Evolutionary conservation across 2,113 vertebrate genomes (phyloP).

Genomic region (Datnioides undecimradiatus): DNA sequence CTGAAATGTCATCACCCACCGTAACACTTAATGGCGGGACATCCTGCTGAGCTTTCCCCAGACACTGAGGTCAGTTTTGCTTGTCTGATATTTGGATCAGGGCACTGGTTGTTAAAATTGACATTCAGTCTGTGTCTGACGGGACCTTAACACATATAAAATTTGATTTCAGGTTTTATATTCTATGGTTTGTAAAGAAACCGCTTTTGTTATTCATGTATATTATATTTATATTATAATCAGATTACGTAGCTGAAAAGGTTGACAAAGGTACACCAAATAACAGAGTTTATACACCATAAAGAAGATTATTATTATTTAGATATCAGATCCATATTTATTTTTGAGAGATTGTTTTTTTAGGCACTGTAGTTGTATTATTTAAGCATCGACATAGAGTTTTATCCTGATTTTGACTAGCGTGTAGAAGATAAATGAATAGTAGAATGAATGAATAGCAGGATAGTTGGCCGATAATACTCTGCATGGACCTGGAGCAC

Average conservation of each 20-base stretch:
- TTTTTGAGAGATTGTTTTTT: slow-evolving; percentile 77
- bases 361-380: slow-evolving; percentile 58
- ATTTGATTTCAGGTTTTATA: slow-evolving; percentile 62
- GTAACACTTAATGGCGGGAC: slow-evolving; percentile 15
- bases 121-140: slow-evolving; percentile 20
- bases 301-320: slow-evolving; percentile 66
- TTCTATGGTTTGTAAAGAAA: slow-evolving; percentile 62
- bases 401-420: slow-evolving; percentile 43
- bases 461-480: neutral
- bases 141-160: slow-evolving; percentile 11
- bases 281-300: slow-evolving; percentile 66
- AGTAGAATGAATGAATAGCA: slow-evolving; percentile 28
- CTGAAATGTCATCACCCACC: slow-evolving; percentile 39
- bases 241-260: slow-evolving; percentile 57
- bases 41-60: slow-evolving; percentile 34
- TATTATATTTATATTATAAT: slow-evolving; percentile 75
- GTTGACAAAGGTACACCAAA: slow-evolving; percentile 73
- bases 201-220: slow-evolving; percentile 69
- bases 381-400: slow-evolving; percentile 53
- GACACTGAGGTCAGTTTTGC: slow-evolving; percentile 60
- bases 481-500: slow-evolving; percentile 12
- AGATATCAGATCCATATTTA: slow-evolving; percentile 80
- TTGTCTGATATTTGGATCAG: slow-evolving; percentile 21
- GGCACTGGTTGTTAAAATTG: slow-evolving; percentile 10
- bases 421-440: slow-evolving; percentile 24